Conservation (phyloP, 2,888 invertebrate species). For the Phyllotreta striolata region DNA sequence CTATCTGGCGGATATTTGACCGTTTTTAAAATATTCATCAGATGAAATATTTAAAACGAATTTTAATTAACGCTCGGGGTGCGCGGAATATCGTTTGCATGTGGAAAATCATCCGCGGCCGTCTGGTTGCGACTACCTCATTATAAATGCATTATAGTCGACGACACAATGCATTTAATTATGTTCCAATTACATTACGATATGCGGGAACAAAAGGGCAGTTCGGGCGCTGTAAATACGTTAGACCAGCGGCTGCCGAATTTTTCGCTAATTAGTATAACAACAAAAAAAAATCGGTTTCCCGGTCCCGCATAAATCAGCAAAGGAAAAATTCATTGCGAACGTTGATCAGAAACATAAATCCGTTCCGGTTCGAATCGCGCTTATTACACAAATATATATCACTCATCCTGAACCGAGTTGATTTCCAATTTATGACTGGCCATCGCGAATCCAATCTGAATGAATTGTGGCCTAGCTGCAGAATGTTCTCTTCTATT, state of each 20-base stretch:
- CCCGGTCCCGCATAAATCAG: no score
- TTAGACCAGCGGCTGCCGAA: no score
- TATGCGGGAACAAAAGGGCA: conserved; percentile 23
- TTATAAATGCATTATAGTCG: conserved; percentile 28
- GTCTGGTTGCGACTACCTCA: conserved; percentile 17
- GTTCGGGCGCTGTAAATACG: no score
- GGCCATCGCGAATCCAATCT: conserved; percentile 19
- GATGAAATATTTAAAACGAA: conserved; percentile 26
- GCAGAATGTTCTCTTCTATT: conserved; percentile 13
- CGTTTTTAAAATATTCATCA: conserved; percentile 18
- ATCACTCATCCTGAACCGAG: conserved; percentile 7
- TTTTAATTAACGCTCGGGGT: conserved; percentile 20
- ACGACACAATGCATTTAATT: conserved; percentile 34
- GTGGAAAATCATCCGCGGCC: conserved; percentile 24
- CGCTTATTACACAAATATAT: conserved; percentile 15
- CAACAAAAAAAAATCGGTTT: no score
- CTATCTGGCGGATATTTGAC: no score
- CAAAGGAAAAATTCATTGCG: conserved; percentile 3
- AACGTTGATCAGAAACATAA: conserved; percentile 9
- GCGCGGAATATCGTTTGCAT: conserved; percentile 15
- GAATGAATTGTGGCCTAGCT: conserved; percentile 17
- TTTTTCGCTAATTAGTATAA: no score
- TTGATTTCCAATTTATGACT: conserved; percentile 21
- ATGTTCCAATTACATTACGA: conserved; percentile 35
- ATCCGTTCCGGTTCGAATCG: background rate